Evolutionary conservation across 2,113 vertebrate species (phyloP).

Genomic region (Todiramphus chloris): DNA sequence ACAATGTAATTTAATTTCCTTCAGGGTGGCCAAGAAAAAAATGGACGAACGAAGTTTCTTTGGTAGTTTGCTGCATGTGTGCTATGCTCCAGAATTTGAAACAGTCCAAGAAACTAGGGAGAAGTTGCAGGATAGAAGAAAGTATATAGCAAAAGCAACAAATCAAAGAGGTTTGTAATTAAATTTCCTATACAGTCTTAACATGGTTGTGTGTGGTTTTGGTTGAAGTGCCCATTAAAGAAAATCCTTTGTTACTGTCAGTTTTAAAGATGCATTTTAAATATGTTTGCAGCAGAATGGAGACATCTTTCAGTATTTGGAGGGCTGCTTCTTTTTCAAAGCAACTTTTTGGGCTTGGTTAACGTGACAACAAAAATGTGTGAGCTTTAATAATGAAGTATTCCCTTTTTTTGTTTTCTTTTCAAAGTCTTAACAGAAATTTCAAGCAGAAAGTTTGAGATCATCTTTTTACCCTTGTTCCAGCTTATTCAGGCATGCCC

Average conservation of each 20-base stretch:
- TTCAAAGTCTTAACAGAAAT: not conserved
- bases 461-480: not conserved
- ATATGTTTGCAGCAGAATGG: not conserved
- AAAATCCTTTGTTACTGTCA: not conserved
- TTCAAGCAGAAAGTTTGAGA: not conserved
- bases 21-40: slow-evolving; percentile 89
- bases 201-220: not conserved
- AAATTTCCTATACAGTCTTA: not conserved
- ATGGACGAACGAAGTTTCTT: slow-evolving; percentile 96
- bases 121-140: slow-evolving; percentile 89
- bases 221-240: not conserved
- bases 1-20: not conserved
- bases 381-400: not conserved
- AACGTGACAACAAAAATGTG: not conserved
- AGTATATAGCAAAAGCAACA: slow-evolving; percentile 81
- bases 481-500: not conserved
- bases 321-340: not conserved
- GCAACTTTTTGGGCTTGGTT: not conserved
- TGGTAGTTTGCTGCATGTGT: slow-evolving; percentile 92
- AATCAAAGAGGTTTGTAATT: slow-evolving; percentile 80
- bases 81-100: slow-evolving; percentile 97
- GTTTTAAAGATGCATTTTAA: not conserved
- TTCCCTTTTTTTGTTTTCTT: not conserved
- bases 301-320: not conserved
- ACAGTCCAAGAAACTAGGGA: slow-evolving; percentile 91